Percentiles rank a stretch among this genome's conserved stretches.
Evolutionary conservation across 2,797 vertebrate species (phyloP).

Genomic region (Takifugu rubripes): DNA sequence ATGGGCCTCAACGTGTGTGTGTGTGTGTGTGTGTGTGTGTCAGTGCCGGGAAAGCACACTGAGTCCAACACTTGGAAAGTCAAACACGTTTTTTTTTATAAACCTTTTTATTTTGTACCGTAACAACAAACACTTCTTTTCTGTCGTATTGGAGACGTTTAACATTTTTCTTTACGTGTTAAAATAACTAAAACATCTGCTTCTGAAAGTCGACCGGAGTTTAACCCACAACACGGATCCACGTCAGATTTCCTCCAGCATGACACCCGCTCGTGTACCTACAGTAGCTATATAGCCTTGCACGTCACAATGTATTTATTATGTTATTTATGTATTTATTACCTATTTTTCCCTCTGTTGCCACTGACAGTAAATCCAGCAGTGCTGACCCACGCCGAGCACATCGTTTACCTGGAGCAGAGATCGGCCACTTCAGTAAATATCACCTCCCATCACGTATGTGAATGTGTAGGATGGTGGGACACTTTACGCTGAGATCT

Average conservation of each 20-base stretch:
- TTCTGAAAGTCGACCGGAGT: constrained; percentile 44
- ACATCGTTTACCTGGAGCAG: constrained; percentile 26
- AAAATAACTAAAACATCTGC: constrained; percentile 59
- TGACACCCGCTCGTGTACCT: constrained; percentile 47
- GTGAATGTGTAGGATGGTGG: constrained; percentile 68
- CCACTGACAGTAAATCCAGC: constrained; percentile 32
- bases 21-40: not conserved
- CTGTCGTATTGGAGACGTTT: constrained; percentile 55
- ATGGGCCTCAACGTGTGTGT: constrained; percentile 47
- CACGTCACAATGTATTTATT: constrained; percentile 62
- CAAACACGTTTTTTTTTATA: constrained; percentile 53
- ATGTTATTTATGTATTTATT: constrained; percentile 74
- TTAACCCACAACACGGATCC: constrained; percentile 32
- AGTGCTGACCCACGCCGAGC: constrained; percentile 46
- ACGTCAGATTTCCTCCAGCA: constrained; percentile 45
- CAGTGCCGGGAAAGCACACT: constrained; percentile 68
- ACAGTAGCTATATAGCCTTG: constrained; percentile 33
- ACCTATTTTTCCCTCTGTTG: constrained; percentile 53
- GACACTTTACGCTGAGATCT: constrained; percentile 72
- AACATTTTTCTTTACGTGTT: constrained; percentile 58
- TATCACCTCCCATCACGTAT: constrained; percentile 51
- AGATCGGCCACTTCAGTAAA: constrained; percentile 18
- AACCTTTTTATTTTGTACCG: constrained; percentile 59
- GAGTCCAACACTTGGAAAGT: constrained; percentile 50
- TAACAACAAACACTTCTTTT: constrained; percentile 50